phyloP scores from a whole-genome alignment of 2,113 vertebrate species.

The Cettia cetti region DNA sequence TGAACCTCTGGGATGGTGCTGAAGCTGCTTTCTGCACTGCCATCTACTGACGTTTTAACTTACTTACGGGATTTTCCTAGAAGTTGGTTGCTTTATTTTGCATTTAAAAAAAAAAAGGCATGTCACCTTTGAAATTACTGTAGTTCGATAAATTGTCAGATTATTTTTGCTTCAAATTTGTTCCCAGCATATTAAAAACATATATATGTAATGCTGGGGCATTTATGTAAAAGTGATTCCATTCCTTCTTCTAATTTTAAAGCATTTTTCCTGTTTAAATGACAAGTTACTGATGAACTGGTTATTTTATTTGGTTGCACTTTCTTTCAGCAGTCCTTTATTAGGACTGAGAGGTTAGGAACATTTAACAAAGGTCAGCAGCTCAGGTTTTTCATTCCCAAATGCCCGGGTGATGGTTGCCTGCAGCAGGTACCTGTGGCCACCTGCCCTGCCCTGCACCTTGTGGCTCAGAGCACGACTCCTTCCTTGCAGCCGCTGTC shows the following conservation, averaged over 20 bases:
- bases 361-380: background rate
- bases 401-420: accelerated
- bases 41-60: background rate
- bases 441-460: background rate
- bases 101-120: background rate
- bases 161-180: background rate
- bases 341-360: background rate
- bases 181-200: background rate
- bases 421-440: background rate
- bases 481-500: background rate
- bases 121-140: background rate
- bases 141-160: background rate
- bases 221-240: background rate
- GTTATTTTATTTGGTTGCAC: background rate
- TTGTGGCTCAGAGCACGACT: accelerated
- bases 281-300: background rate
- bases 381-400: background rate
- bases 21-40: background rate
- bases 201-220: background rate
- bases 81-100: background rate
- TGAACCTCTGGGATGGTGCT: background rate
- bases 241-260: background rate
- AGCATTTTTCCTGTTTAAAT: background rate
- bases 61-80: background rate
- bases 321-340: background rate